Base-by-base conservation (phyloP, 2,888 invertebrate genomes). In the Tenthredo amoena region DNA sequence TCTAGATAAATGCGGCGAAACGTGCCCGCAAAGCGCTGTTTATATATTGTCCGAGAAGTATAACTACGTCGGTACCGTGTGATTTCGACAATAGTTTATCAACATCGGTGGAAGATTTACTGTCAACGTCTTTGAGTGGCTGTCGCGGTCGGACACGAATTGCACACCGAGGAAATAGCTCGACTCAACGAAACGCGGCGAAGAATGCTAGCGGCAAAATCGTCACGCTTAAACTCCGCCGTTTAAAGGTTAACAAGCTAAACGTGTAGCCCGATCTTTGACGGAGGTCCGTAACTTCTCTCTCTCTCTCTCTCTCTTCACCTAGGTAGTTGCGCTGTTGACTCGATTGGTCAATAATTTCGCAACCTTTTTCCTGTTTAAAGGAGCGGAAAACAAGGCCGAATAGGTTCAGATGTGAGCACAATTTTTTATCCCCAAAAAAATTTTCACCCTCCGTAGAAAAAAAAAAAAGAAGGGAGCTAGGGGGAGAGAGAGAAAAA, bases 1-100 rank as follows among this genome's bases (percentile, higher is more conserved):
- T 92, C 92, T 90, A 92, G 92, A 92, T 93, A 92, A 92, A 92
- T 92, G 91, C 91, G 91, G 89, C 90, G 90, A 89, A 91, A 93
- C 92, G 92, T 92, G 92, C 91, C 87, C 82, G 86, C 87, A 71
- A 72, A 86, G 82, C 58, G 58, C 81, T n/a, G 83, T 71, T 68
- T 47, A 83, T 68, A 71, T 65, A 21, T 83, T 83, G 83, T 68
- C 83, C 68, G n/a, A 18, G 9, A 21, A 26, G 43, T 47, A 58
- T 34, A 15, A 43, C 68, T 31, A 10, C 43, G 68, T 31, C 15
- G 40, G 21, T 18, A 68, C 2, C 10, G 83, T 47, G 74, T 15
- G 15, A 71, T 26, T 26, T 31, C 55, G 71, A 83, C 82, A 79
- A 85, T 84, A 18, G 2, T 47, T 65, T 79, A 47, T 34, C 50